These are phyloP conservation scores for Drosophila ironensis DNA, from an alignment of 1,140 invertebrate species.

Conservation along the genomic window DNA sequence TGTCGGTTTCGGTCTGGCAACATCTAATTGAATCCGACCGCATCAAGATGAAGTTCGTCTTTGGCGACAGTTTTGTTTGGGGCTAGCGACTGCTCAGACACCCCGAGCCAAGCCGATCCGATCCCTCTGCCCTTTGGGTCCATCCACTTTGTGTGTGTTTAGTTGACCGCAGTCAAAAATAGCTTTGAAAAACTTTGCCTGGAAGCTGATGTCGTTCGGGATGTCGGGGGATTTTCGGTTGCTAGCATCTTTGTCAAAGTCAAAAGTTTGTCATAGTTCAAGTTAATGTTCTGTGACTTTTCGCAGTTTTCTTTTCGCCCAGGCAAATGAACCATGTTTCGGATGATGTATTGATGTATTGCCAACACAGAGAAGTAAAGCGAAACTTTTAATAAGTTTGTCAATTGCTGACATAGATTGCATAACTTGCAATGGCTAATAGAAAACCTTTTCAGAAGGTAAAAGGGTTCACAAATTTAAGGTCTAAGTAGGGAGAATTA, in stretches of 20 bases:
- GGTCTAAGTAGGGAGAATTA: neutral
- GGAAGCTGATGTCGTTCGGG: slow-evolving; percentile 3
- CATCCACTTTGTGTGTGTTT: slow-evolving; percentile 69
- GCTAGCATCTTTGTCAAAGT: slow-evolving; percentile 70
- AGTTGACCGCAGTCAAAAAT: slow-evolving; percentile 79
- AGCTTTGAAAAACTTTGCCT: slow-evolving; percentile 71
- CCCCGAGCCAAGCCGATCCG: too few species aligned
- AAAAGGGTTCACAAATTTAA: too few species aligned
- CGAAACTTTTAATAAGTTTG: slow-evolving; percentile 70
- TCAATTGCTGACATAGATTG: slow-evolving; percentile 51
- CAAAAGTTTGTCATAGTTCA: slow-evolving; percentile 78
- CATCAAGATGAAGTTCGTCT: slow-evolving; percentile 73
- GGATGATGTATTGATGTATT: slow-evolving; percentile 61
- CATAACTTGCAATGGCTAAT: slow-evolving; percentile 4
- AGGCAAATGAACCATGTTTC: slow-evolving; percentile 68
- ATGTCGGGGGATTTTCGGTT: slow-evolving; percentile 47
- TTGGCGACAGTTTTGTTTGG: slow-evolving; percentile 68
- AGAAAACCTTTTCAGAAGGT: slow-evolving; percentile 42
- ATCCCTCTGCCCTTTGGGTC: slow-evolving; percentile 13
- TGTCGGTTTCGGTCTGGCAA: slow-evolving; percentile 53
- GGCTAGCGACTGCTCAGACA: slow-evolving; percentile 19
- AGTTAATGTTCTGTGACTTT: slow-evolving; percentile 80
- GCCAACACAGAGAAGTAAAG: slow-evolving; percentile 21
- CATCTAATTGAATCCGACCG: slow-evolving; percentile 76
- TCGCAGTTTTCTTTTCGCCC: slow-evolving; percentile 53